Percentiles rank a stretch among this genome's conserved stretches.
These are phyloP conservation scores for Leptoclinus maculatus DNA, from an alignment of 2,797 vertebrate genomes.

Conservation along the genomic window DNA sequence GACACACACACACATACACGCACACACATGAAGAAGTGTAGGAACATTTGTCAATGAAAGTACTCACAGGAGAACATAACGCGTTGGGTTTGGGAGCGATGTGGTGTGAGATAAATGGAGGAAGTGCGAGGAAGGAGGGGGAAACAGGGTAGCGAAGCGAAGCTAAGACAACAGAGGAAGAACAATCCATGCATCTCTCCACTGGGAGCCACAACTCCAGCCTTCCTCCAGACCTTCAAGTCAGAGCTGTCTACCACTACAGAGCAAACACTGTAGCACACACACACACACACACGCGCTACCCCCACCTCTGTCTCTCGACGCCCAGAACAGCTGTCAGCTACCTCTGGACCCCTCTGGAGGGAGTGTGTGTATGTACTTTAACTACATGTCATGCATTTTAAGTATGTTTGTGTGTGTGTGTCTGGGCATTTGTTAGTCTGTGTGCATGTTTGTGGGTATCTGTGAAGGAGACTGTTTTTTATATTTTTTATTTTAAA, in stretches of 20 bases:
- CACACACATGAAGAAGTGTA: not conserved
- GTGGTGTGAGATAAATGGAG: conserved; percentile 55
- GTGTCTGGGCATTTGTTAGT: not conserved
- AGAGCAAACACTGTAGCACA: conserved; percentile 39
- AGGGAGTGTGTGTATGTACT: conserved; percentile 21
- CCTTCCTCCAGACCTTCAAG: conserved; percentile 66
- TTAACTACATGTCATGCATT: conserved; percentile 46
- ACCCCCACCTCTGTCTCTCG: conserved; percentile 45
- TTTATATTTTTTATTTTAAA: conserved; percentile 20
- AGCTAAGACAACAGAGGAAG: conserved; percentile 41
- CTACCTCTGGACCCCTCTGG: conserved; percentile 60
- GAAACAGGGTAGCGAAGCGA: not conserved
- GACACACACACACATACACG: conserved; percentile 11
- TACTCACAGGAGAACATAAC: conserved; percentile 45
- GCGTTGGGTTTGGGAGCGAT: conserved; percentile 42
- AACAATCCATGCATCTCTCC: conserved; percentile 62
- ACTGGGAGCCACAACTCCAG: conserved; percentile 60
- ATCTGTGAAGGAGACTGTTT: conserved; percentile 18
- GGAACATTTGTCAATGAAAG: conserved; percentile 59
- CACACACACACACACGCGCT: conserved; percentile 7
- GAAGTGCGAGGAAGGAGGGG: conserved; percentile 4
- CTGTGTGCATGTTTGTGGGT: conserved; percentile 10
- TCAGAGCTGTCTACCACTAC: conserved; percentile 58
- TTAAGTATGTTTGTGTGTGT: conserved; percentile 19
- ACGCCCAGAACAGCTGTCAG: conserved; percentile 72